Evolutionary conservation across 2,797 vertebrate genomes (phyloP), one percentile per base, ranked within the genome.

Genomic region (Manis crassicaudata): DNA sequence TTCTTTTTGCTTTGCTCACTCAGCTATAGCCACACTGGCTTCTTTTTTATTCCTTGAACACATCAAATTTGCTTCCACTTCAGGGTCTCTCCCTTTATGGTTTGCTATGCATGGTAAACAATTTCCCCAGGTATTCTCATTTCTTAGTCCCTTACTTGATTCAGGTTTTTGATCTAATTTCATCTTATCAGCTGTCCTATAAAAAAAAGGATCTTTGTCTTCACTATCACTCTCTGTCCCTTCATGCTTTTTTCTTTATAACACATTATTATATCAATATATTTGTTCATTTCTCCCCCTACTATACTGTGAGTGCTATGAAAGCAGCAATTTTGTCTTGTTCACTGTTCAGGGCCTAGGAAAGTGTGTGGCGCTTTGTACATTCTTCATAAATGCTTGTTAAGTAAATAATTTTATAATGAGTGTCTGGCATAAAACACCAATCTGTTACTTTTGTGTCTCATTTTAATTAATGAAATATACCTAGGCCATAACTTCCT

Each of bases 401-500:
- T 32, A 67, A 90, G 67, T 32, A 73, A 82, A 35, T 79, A 58
- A 73, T 67, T 96, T 93, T 82, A 32, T 70, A 67, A 67, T 86
- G n/a, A 75, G n/a, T 46, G 67, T 60, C 23, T 77, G 17, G 67
- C 7, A 72, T 79, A 82, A 94, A 90, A 86, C 14, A 37, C 17
- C 46, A 77, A 92, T 32, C 35, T 89, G 21, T 79, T 81, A 83
- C 63, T 95, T 83, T 93, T 67, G 32, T 35, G 8, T 72, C 20
- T 83, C 3, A 70, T 52, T 70, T 81, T 88, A 94, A 80, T 88
- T 81, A 46, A 60, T n/a, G 84, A 92, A 90, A 35, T 68, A 27
- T 27, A 72, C 60, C 5, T 35, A 14, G 35, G 62, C 32, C 50
- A 40, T 95, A 62, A 92, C 37, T 92, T 92, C 58, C 6, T 92